These are phyloP conservation scores for Phyllostomus hastatus DNA, from an alignment of 2,113 vertebrate genomes.

Conservation along the genomic window DNA sequence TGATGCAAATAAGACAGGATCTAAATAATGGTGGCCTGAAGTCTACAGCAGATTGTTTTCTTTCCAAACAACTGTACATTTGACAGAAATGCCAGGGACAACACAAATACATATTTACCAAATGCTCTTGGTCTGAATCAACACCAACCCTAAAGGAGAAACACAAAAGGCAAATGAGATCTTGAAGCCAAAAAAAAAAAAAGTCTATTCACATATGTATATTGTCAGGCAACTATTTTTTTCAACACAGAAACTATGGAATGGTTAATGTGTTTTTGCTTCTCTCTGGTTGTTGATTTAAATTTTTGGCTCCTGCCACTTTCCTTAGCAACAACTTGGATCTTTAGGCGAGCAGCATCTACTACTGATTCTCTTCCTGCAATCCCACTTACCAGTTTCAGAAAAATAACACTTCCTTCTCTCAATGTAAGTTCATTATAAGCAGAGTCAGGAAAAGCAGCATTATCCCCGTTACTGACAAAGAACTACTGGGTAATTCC, in stretches of 20 bases:
- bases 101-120: constrained; percentile 83
- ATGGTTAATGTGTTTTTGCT: background rate
- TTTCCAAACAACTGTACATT: constrained; percentile 22
- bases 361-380: background rate
- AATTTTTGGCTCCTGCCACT: constrained; percentile 19
- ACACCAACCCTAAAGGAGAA: constrained; percentile 90
- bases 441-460: background rate
- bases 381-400: constrained; percentile 28
- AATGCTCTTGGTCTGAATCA: constrained; percentile 93
- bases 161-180: constrained; percentile 65
- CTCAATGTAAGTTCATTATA: background rate
- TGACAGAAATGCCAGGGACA: constrained; percentile 35
- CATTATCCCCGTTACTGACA: background rate
- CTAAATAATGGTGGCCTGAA: constrained; percentile 8
- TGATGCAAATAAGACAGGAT: constrained; percentile 7
- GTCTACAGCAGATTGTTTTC: constrained; percentile 3
- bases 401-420: constrained; percentile 12
- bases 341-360: constrained; percentile 27
- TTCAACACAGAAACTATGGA: background rate
- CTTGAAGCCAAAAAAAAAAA: constrained; percentile 6
- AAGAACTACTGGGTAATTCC: background rate
- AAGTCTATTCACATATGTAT: background rate
- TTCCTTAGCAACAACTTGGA: constrained; percentile 46
- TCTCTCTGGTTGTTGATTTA: background rate
- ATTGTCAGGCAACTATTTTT: background rate